A percentile compares a stretch with the other conserved stretches of the same genome.
Evolutionary conservation across 2,888 invertebrate genomes (phyloP).

Genomic region (Nomada flava): DNA sequence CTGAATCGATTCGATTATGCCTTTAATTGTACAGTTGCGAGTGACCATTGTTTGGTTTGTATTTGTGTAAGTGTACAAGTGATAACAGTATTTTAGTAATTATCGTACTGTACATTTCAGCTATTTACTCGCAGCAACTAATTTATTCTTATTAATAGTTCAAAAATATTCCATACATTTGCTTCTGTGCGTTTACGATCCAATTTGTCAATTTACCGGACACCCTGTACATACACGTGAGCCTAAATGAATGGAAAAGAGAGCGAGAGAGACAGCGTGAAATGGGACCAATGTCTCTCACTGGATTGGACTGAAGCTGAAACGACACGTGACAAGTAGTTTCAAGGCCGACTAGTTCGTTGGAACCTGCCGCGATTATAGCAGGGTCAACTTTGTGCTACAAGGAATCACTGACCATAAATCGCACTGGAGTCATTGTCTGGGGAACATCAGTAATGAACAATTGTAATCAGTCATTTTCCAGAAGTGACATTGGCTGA

Average conservation of each 20-base stretch:
- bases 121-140: too few relatives aligned
- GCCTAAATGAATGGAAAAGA: conserved; percentile 19
- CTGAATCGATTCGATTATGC: too few relatives aligned
- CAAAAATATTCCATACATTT: too few relatives aligned
- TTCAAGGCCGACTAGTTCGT: conserved; percentile 62
- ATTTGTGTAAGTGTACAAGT: too few relatives aligned
- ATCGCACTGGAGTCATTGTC: background rate
- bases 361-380: conserved; percentile 39
- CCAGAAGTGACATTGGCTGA: background rate
- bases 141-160: too few relatives aligned
- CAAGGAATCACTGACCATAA: conserved; percentile 6
- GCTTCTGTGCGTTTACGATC: too few relatives aligned
- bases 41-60: too few relatives aligned
- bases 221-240: background rate
- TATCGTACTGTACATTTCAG: too few relatives aligned
- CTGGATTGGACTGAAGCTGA: conserved; percentile 36
- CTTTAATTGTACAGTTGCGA: too few relatives aligned
- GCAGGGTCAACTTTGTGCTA: conserved; percentile 29
- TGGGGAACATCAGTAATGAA: background rate
- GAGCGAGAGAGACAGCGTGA: conserved; percentile 16
- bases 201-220: background rate
- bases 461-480: background rate
- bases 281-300: conserved; percentile 28
- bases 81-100: too few relatives aligned
- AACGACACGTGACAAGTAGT: conserved; percentile 58